Conservation (phyloP, 2,113 vertebrate genomes). For the Cettia cetti region DNA sequence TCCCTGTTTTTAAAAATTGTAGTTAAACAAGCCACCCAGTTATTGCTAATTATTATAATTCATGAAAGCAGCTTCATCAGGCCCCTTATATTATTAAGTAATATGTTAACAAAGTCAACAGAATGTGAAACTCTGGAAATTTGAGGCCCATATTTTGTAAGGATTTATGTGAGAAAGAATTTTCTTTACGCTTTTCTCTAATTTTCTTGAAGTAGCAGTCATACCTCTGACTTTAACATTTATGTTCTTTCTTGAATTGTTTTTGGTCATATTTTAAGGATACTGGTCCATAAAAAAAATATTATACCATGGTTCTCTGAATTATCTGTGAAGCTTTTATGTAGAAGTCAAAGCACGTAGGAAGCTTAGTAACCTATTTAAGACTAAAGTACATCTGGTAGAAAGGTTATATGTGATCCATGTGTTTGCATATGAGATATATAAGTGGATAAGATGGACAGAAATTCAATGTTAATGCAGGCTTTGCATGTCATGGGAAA, state of each 20-base stretch:
- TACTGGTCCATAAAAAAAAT: background rate
- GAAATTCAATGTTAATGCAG: background rate
- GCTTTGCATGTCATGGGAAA: background rate
- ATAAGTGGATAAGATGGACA: background rate
- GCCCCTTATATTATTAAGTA: slow-evolving; percentile 2
- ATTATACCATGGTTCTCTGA: background rate
- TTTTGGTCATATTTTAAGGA: background rate
- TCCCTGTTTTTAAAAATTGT: slow-evolving; percentile 29
- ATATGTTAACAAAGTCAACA: background rate
- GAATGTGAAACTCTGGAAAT: background rate
- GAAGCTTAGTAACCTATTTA: background rate
- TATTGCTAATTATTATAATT: slow-evolving; percentile 36
- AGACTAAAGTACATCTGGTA: background rate
- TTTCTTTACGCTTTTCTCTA: background rate
- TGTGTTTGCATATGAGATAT: background rate
- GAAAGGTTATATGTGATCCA: background rate
- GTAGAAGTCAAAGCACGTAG: background rate
- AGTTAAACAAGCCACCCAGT: slow-evolving; percentile 20
- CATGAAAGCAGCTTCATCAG: slow-evolving; percentile 18
- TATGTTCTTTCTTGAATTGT: background rate
- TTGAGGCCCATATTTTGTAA: slow-evolving; percentile 2
- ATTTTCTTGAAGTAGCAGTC: slow-evolving; percentile 2
- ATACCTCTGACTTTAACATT: background rate
- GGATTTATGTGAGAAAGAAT: background rate
- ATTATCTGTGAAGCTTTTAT: background rate